Evolutionary conservation across 2,888 invertebrate genomes (phyloP).

Genomic region (Nesidiocoris tenuis): DNA sequence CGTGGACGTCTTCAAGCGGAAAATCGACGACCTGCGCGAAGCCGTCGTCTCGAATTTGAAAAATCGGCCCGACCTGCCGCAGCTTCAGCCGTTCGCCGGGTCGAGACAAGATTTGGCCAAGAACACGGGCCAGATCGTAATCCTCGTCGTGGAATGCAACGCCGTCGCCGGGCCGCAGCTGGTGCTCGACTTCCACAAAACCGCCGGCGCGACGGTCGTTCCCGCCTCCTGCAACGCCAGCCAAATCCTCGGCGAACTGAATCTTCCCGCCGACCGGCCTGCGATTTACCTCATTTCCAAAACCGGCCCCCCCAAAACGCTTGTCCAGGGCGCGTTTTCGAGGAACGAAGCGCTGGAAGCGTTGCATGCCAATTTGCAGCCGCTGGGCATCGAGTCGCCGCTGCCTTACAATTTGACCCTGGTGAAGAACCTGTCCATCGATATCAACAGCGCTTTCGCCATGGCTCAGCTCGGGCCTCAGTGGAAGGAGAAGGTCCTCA

Average conservation of each 20-base stretch:
- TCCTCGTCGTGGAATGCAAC: slow-evolving; percentile 66
- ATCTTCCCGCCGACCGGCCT: not conserved
- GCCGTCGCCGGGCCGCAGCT: slow-evolving; percentile 19
- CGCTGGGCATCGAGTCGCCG: slow-evolving; percentile 38
- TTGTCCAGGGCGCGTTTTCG: not conserved
- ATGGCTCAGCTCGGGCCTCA: slow-evolving; percentile 53
- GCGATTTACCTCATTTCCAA: slow-evolving; percentile 13
- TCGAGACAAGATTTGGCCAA: slow-evolving; percentile 59
- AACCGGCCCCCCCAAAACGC: not conserved
- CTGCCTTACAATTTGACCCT: slow-evolving; percentile 56
- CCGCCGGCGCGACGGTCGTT: not conserved
- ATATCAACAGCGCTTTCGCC: slow-evolving; percentile 52
- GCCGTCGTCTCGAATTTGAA: slow-evolving; percentile 54
- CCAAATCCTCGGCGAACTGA: not conserved
- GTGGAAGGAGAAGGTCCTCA: slow-evolving; percentile 50
- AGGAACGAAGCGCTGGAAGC: slow-evolving; percentile 1
- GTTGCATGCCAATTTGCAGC: not conserved
- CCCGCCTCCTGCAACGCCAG: not conserved
- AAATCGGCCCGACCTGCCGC: slow-evolving; percentile 16
- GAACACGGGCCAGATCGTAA: slow-evolving; percentile 59
- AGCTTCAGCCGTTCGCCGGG: not conserved
- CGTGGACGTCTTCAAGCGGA: slow-evolving; percentile 56
- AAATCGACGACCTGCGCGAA: slow-evolving; percentile 57
- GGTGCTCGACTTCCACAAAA: slow-evolving; percentile 15
- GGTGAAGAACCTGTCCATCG: slow-evolving; percentile 51